Evolutionary conservation across 2,113 vertebrate genomes (phyloP).

Genomic region (Oryzias curvinotus): DNA sequence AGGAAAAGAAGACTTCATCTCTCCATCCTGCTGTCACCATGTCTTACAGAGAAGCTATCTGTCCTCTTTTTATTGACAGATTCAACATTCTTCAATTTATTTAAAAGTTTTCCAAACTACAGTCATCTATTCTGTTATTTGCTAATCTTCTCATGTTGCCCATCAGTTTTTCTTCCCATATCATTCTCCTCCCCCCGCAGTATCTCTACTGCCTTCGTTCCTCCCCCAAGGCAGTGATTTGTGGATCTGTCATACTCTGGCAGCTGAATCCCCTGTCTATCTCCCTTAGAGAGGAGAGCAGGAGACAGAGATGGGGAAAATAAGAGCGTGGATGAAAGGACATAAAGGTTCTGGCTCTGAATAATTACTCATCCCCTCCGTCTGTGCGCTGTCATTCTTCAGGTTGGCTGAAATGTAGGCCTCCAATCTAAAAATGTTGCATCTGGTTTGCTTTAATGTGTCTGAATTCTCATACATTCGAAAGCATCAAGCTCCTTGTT

Average conservation of each 20-base stretch:
- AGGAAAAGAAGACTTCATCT: conserved; percentile 36
- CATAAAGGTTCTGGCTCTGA: conserved; percentile 40
- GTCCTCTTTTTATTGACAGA: conserved; percentile 17
- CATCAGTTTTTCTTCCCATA: background rate
- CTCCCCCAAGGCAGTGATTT: conserved; percentile 61
- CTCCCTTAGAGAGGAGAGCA: conserved; percentile 35
- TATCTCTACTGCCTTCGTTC: conserved; percentile 12
- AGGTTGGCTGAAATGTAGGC: background rate
- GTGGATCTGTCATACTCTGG: conserved; percentile 59
- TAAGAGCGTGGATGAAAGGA: conserved; percentile 24
- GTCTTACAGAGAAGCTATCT: conserved; percentile 47
- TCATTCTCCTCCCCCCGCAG: conserved; percentile 6
- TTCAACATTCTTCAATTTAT: background rate
- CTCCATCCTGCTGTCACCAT: conserved; percentile 54
- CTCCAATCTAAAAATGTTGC: too few relatives aligned
- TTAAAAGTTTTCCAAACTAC: background rate
- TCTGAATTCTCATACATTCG: too few relatives aligned
- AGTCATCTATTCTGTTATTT: conserved; percentile 7
- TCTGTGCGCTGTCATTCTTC: conserved; percentile 49
- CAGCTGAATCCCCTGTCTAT: conserved; percentile 54
- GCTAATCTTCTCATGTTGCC: conserved; percentile 17
- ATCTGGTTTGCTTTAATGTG: too few relatives aligned
- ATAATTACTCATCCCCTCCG: conserved; percentile 60
- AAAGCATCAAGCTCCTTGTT: too few relatives aligned
- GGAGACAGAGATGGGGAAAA: conserved; percentile 25